Evolutionary conservation across 2,113 vertebrate genomes (phyloP), one percentile per base, ranked within the genome.

Genomic region (Austrofundulus limnaeus): DNA sequence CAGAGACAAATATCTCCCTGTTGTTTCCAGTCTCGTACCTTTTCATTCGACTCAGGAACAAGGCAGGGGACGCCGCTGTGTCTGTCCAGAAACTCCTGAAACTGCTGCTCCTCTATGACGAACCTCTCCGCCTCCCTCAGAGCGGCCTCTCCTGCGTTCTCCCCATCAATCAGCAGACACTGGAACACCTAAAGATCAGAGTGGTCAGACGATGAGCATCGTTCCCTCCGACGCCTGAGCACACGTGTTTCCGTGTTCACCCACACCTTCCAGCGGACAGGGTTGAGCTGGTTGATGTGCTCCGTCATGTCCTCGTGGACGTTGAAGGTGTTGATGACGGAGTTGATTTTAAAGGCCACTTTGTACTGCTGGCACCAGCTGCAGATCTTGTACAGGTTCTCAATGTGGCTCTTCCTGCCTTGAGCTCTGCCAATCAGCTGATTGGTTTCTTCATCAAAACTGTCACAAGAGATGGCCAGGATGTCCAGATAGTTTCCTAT

Each of bases 291-390:
- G 11, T 37, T 53, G 57, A 98, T 95, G 39, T 92, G 67, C 1
- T 94, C 89, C 0, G 70, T 84, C 96, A 98, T 96, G 57, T 98
- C 94, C 78, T 98, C 95, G 0, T 95, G 91, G 23, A 94, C 46
- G 1, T 98, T 98, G 84, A 94, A 98, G 21, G 89, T 94, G 80
- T 96, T 98, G 72, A 98, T 94, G 55, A 98, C 97, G 0, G 97
- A 97, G 65, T 98, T 98, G 75, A 98, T 93, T 83, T 98, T 98
- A 88, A 98, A 97, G 3, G 96, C 96, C 66, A 98, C 95, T 61
- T 85, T 90, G 21, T 98, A 95, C 0, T 95, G 72, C 12, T 52
- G 76, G 73, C 96, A 98, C 96, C 97, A 98, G 8, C 10, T 63
- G 11, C 90, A 78, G 57, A 98, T 87, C 63, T 89, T 95, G 17